Evolutionary conservation across 2,797 vertebrate genomes (phyloP).

Genomic region (Sebastes cheni): DNA sequence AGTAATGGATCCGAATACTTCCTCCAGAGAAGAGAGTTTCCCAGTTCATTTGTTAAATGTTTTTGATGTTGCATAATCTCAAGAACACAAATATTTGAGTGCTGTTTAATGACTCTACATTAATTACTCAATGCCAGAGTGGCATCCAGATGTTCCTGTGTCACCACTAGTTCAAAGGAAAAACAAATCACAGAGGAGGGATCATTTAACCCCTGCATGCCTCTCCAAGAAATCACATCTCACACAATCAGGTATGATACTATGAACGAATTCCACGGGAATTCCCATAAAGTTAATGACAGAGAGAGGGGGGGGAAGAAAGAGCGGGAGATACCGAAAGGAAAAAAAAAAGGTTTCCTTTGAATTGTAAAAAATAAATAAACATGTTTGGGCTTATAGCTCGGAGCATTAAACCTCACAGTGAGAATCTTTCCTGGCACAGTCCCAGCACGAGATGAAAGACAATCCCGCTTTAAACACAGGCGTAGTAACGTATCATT

Average conservation of each 20-base stretch:
- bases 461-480: slow-evolving; percentile 75
- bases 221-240: slow-evolving; percentile 30
- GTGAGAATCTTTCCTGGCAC: slow-evolving; percentile 72
- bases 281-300: slow-evolving; percentile 75
- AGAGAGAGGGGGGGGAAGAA: slow-evolving; percentile 7
- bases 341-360: slow-evolving; percentile 47
- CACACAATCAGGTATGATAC: slow-evolving; percentile 34
- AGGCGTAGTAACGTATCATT: slow-evolving; percentile 73
- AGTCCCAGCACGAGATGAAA: slow-evolving; percentile 77
- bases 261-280: slow-evolving; percentile 70
- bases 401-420: slow-evolving; percentile 64
- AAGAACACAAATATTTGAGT: slow-evolving; percentile 5
- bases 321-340: slow-evolving; percentile 1
- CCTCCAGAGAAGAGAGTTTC: background rate
- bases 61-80: background rate
- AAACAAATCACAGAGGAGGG: slow-evolving; percentile 46
- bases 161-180: slow-evolving; percentile 51
- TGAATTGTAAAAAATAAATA: slow-evolving; percentile 83
- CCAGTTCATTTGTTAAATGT: background rate
- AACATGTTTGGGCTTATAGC: slow-evolving; percentile 80
- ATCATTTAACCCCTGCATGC: slow-evolving; percentile 50
- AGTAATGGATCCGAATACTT: background rate
- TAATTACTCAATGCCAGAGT: slow-evolving; percentile 25
- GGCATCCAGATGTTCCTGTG: slow-evolving; percentile 70
- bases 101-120: background rate